These are phyloP conservation scores for Drosophila paramelanica DNA, from an alignment of 2,888 invertebrate genomes.

Conservation along the genomic window DNA sequence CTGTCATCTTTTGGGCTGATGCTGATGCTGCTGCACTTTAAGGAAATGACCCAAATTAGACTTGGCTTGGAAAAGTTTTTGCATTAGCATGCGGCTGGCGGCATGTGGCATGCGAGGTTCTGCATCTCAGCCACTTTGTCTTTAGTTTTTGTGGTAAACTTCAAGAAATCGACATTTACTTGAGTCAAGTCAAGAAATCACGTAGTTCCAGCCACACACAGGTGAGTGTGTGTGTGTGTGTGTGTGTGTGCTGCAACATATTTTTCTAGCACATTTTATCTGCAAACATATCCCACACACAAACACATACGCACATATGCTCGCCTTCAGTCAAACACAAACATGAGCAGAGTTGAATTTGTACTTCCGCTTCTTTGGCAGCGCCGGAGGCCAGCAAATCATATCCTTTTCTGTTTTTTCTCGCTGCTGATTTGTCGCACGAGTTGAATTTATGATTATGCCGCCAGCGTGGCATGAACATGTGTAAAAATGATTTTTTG, in stretches of 20 bases:
- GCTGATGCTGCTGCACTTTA: conserved; percentile 61
- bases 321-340: conserved; percentile 55
- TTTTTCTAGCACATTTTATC: conserved; percentile 66
- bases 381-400: conserved; percentile 57
- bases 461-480: conserved; percentile 47
- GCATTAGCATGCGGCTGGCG: conserved; percentile 65
- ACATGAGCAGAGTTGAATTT: conserved; percentile 60
- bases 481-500: conserved; percentile 30
- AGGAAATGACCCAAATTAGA: conserved; percentile 81
- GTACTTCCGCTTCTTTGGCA: conserved; percentile 68
- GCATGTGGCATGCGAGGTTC: conserved; percentile 51
- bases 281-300: conserved; percentile 67
- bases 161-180: conserved; percentile 71
- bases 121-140: conserved; percentile 55
- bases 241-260: conserved; percentile 43
- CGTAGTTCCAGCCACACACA: conserved; percentile 64
- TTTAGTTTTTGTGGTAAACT: conserved; percentile 59
- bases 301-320: conserved; percentile 12
- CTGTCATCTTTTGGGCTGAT: conserved; percentile 34
- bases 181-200: conserved; percentile 51
- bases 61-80: conserved; percentile 60
- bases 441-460: conserved; percentile 76
- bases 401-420: conserved; percentile 34
- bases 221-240: conserved; percentile 43
- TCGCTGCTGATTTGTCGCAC: conserved; percentile 72